phyloP scores from a whole-genome alignment of 2,888 invertebrate species.

The Gari tellinella region DNA sequence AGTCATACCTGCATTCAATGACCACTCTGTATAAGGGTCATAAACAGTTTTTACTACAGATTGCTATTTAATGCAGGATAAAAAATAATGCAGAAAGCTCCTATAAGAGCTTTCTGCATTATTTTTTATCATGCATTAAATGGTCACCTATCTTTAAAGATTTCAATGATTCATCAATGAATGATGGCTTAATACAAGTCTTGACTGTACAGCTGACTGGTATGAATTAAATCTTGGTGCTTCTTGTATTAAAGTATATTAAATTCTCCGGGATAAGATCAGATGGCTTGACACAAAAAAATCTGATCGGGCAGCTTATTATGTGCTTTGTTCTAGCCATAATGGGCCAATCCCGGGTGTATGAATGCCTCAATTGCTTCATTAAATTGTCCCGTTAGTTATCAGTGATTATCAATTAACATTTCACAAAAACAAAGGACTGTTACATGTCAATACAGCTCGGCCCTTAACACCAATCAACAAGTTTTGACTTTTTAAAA shows the following conservation, averaged over 20 bases:
- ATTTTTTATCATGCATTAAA: too few relatives aligned
- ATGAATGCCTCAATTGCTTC: slow-evolving; percentile 24
- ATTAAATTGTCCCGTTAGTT: slow-evolving; percentile 30
- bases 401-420: slow-evolving; percentile 35
- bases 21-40: too few relatives aligned
- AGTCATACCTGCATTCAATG: too few relatives aligned
- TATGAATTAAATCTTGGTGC: slow-evolving; percentile 43
- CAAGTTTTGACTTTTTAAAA: too few relatives aligned
- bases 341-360: slow-evolving; percentile 28
- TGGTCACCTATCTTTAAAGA: too few relatives aligned
- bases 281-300: slow-evolving; percentile 26
- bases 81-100: too few relatives aligned
- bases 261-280: slow-evolving; percentile 35
- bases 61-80: too few relatives aligned
- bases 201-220: slow-evolving; percentile 37
- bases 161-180: too few relatives aligned
- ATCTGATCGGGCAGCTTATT: slow-evolving; percentile 9
- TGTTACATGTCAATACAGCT: slow-evolving; percentile 27
- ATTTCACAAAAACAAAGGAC: slow-evolving; percentile 28
- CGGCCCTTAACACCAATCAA: too few relatives aligned
- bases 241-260: slow-evolving; percentile 42
- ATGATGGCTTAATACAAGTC: too few relatives aligned
- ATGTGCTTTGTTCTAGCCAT: slow-evolving; percentile 14
- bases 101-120: too few relatives aligned
- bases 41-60: too few relatives aligned